Percentiles rank a stretch among this genome's conserved stretches.
Conservation (phyloP, 2,113 vertebrate genomes). For the Orthonyx spaldingii region DNA sequence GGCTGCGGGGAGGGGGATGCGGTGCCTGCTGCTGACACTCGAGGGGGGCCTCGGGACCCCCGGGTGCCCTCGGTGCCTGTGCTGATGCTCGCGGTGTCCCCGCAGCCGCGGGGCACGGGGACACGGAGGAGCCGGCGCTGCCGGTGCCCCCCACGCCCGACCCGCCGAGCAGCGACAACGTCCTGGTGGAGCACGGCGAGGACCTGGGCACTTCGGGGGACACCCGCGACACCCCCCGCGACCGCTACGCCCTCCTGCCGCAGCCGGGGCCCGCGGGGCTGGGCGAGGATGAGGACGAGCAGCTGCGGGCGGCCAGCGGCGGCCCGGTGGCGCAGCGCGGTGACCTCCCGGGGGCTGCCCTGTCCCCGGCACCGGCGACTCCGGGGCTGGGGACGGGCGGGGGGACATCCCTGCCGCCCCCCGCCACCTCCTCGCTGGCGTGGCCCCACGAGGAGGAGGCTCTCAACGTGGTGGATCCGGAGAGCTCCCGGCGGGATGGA, state of each 20-base stretch:
- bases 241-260: background rate
- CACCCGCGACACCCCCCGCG: background rate
- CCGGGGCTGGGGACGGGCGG: fast-evolving
- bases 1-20: background rate
- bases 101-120: background rate
- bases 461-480: background rate
- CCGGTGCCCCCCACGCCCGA: fast-evolving
- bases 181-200: background rate
- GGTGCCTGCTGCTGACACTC: fast-evolving
- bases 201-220: background rate
- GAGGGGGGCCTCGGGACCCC: background rate
- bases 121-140: background rate
- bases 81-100: background rate
- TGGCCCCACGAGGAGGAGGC: background rate
- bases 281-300: background rate
- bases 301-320: background rate
- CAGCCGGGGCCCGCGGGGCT: fast-evolving
- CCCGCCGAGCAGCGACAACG: background rate
- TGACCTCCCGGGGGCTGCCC: background rate
- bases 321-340: fast-evolving
- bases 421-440: background rate
- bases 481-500: background rate
- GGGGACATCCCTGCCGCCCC: background rate
- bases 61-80: fast-evolving
- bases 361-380: fast-evolving